Base-by-base conservation (phyloP, 2,113 vertebrate species). In the Corapipo altera region DNA sequence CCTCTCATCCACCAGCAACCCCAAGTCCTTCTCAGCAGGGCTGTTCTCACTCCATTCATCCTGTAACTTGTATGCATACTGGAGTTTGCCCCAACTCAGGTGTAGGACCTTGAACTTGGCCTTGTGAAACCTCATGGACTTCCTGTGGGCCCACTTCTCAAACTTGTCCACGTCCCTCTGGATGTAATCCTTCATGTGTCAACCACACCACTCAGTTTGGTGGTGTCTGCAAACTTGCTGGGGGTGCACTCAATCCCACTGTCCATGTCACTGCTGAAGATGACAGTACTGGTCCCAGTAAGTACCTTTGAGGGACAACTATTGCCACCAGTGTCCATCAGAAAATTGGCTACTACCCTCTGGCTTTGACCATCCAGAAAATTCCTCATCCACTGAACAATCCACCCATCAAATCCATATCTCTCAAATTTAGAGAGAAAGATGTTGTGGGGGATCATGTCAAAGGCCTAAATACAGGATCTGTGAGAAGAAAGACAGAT, bases 221-320 rank as follows among this genome's bases (percentile, higher is more conserved):
- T 75, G 28, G 12, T 39, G 59, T 39, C 35, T 52, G 22, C 37
- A 23, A 12, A 23, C 18, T 23, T 43, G 15, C 59, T 59, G 27
- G 28, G 12, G 18, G 33, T 44, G 33, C 23, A 24, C 5, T 59
- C 0, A 0, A 52, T 67, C 33, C 52, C 0, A 2, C 33, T 49
- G 35, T 27, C 32, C 17, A 15, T 37, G 19, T 46, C 19, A 52
- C 8, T 61, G 39, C 33, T 51, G 44, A 39, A 59, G 44, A 52
- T 10, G 24, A 66, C 23, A 44, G 30, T 21, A 39, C 11, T n/a
- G n/a, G 13, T 67, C 6, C 20, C 20, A 54, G 24, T 33, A 39
- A 6, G 37, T 39, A 61, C 12, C 12, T 10, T 20, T 28, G 28
- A 30, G 37, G 19, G 39, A 39, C 10, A 59, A 24, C 66, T 39